These are phyloP conservation scores for Epizoanthus ramosus DNA, from an alignment of 92 coral and sea anemone species.

Conservation along the genomic window DNA sequence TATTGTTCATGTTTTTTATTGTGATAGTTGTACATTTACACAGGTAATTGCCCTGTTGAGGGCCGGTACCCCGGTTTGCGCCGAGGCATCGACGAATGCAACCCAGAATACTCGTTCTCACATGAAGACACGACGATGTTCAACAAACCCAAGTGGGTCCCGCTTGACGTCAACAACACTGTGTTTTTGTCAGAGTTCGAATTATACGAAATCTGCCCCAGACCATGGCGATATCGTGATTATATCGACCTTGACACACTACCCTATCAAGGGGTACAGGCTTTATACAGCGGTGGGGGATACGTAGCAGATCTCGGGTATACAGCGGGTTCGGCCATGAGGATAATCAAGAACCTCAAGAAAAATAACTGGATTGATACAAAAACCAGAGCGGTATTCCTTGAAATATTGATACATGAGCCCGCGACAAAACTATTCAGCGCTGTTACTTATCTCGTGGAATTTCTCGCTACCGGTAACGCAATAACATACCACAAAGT, in stretches of 20 bases:
- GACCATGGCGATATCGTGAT: constrained; percentile 81
- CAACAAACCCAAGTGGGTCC: constrained; percentile 75
- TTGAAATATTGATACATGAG: constrained; percentile 84
- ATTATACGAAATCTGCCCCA: constrained; percentile 76
- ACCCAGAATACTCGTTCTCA: constrained; percentile 67
- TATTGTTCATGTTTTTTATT: neutral
- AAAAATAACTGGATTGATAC: constrained; percentile 85
- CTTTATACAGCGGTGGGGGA: constrained; percentile 85
- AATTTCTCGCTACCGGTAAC: constrained; percentile 80
- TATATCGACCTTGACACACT: constrained; percentile 63
- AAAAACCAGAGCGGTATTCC: constrained; percentile 87
- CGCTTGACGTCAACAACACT: constrained; percentile 63
- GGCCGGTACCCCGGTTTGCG: constrained; percentile 60
- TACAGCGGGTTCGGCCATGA: constrained; percentile 74
- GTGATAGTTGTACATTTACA: constrained; percentile 26
- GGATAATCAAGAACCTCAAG: constrained; percentile 72
- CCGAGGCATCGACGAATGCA: constrained; percentile 51
- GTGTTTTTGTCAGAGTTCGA: constrained; percentile 64
- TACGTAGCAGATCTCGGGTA: constrained; percentile 95
- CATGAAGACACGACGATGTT: constrained; percentile 66
- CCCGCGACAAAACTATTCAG: constrained; percentile 89
- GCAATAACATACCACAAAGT: constrained; percentile 68
- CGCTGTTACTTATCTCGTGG: constrained; percentile 80
- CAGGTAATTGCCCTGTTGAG: constrained; percentile 68
- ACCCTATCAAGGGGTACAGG: constrained; percentile 54